These are phyloP conservation scores for Aulostomus chinensis DNA, from an alignment of 2,797 vertebrate species.

Conservation along the genomic window DNA sequence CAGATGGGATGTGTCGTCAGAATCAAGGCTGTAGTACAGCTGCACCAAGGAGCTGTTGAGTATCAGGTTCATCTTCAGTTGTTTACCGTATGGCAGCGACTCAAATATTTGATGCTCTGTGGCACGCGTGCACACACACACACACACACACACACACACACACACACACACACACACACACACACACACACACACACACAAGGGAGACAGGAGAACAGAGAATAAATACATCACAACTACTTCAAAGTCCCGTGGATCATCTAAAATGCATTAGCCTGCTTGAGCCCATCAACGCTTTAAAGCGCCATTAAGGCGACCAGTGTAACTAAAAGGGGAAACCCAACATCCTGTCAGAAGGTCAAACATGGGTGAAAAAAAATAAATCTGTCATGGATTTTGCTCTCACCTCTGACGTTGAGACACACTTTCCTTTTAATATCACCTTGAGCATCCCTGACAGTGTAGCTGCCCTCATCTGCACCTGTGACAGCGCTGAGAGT, in stretches of 20 bases:
- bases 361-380: no score
- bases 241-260: slow-evolving; percentile 18
- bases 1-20: slow-evolving; percentile 26
- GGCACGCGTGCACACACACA: slow-evolving; percentile 24
- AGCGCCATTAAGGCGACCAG: slow-evolving; percentile 41
- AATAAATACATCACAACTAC: slow-evolving; percentile 34
- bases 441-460: slow-evolving; percentile 56
- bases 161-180: slow-evolving; percentile 27
- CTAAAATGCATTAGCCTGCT: slow-evolving; percentile 45
- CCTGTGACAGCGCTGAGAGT: slow-evolving; percentile 62
- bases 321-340: slow-evolving; percentile 11
- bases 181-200: slow-evolving; percentile 20
- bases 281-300: slow-evolving; percentile 58
- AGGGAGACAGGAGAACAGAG: slow-evolving; percentile 6
- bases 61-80: slow-evolving; percentile 78
- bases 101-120: slow-evolving; percentile 72
- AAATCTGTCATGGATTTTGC: not conserved
- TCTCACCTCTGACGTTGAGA: slow-evolving; percentile 81
- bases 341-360: slow-evolving; percentile 37
- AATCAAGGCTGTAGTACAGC: slow-evolving; percentile 59
- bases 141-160: slow-evolving; percentile 23
- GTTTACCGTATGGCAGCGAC: slow-evolving; percentile 43
- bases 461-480: slow-evolving; percentile 80
- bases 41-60: slow-evolving; percentile 74
- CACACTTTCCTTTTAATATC: slow-evolving; percentile 71